Conservation (phyloP, 2,888 invertebrate species). For the Leucania comma region DNA sequence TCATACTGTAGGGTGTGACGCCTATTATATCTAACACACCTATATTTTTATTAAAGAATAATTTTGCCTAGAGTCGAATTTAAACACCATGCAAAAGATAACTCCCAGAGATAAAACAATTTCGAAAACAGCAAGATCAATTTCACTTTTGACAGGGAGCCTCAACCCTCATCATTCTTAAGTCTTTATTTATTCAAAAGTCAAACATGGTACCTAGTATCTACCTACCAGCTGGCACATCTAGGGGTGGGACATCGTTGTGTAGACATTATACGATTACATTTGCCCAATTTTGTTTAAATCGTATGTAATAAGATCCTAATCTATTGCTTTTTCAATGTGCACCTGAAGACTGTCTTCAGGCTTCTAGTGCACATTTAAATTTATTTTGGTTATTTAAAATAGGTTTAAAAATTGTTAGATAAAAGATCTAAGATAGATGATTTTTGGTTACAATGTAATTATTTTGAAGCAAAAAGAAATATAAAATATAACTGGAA, state of each 20-base stretch:
- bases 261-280: conserved; percentile 54
- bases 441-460: too few relatives aligned
- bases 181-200: conserved; percentile 34
- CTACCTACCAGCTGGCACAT: conserved; percentile 79
- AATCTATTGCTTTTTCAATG: background rate
- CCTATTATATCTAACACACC: background rate
- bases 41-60: background rate
- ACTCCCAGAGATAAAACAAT: conserved; percentile 27
- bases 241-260: conserved; percentile 85
- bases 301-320: background rate
- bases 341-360: too few relatives aligned
- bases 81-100: conserved; percentile 18
- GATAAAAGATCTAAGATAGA: too few relatives aligned
- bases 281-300: background rate
- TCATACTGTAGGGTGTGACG: background rate
- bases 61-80: background rate
- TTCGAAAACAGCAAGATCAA: conserved; percentile 36
- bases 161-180: conserved; percentile 37
- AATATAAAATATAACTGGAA: too few relatives aligned
- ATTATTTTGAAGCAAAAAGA: too few relatives aligned
- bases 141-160: conserved; percentile 42
- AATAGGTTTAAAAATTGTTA: too few relatives aligned
- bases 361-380: too few relatives aligned
- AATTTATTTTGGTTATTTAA: too few relatives aligned
- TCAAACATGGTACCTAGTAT: conserved; percentile 63